Base-by-base conservation (phyloP, 2,888 invertebrate species). In the Nineta flava region DNA sequence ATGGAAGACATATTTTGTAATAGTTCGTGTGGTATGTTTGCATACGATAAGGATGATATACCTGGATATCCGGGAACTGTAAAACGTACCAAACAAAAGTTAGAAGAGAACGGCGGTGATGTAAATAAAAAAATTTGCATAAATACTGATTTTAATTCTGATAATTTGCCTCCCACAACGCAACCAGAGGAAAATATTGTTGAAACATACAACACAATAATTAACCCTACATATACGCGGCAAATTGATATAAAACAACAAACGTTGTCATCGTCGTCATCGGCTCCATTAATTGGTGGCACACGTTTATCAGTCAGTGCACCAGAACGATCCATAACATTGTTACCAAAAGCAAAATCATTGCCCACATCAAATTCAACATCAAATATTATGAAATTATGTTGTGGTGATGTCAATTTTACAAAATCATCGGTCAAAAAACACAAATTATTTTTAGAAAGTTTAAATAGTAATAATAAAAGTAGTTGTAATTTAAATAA, bases 41-140 rank as follows among this genome's bases (percentile, higher is more conserved):
- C 73, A 2, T 77, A 75, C 57, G 71, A 73, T 54, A 73, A 72
- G 54, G 76, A 77, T 57, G 76, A 77, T 52, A 75, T 78, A 56
- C 77, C 79, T 34, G 77, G 79, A 34, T 72, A 75, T 63, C 73
- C 76, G 1, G 81, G 85, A 3, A 82, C 80, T 0, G 83, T 85
- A 1, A 80, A 77, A 60, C 70, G 80, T 55, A 80, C 80, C 16
- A 80, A 80, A 59, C 78, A 79, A 58, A 80, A 79, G 57, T 65
- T 83, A 19, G 83, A 84, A 60, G 77, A 79, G 57, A 67, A 64
- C 47, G 26, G 26, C 7, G 26, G 26, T 26, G 63, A 61, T 2
- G 70, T 67, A 32, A 62, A 62, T 21, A 65, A 56, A 49, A 55
- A 52, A 19, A 45, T 42, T 51, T n/a, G 49, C 13, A 64, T 65